phyloP scores from a whole-genome alignment of 2,113 vertebrate genomes.

The Eonycteris spelaea region DNA sequence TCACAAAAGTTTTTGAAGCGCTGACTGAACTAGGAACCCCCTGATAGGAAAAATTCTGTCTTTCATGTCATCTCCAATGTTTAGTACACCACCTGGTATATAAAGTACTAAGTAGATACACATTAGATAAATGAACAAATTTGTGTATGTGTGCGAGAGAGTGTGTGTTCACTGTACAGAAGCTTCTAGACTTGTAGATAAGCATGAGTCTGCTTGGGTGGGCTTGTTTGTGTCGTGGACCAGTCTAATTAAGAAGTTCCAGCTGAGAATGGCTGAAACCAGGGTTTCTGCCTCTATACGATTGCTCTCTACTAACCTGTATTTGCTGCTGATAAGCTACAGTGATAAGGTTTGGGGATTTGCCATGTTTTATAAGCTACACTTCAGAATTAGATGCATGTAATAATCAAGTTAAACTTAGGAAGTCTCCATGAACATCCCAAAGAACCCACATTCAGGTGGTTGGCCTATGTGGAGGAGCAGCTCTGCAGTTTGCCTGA shows the following conservation, averaged over 20 bases:
- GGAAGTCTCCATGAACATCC: background rate
- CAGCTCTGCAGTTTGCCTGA: background rate
- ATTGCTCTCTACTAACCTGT: background rate
- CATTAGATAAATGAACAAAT: background rate
- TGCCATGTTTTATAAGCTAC: background rate
- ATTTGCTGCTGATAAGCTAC: background rate
- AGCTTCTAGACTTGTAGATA: background rate
- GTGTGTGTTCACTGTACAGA: background rate
- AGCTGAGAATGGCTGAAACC: background rate
- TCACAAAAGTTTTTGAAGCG: background rate
- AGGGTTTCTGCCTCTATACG: accelerated
- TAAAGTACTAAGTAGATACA: background rate
- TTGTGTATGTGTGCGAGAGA: background rate
- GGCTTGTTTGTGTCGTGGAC: background rate
- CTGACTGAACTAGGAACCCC: background rate
- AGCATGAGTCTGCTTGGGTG: background rate
- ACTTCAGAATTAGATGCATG: background rate
- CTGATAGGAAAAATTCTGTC: background rate
- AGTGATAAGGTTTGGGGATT: background rate
- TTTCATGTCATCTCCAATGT: background rate
- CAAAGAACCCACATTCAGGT: background rate
- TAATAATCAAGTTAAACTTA: background rate
- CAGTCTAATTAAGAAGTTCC: background rate
- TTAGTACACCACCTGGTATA: background rate
- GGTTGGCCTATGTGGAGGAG: accelerated